These are phyloP conservation scores for Neomicropteryx cornuta DNA, from an alignment of 1,140 invertebrate species.

Conservation along the genomic window DNA sequence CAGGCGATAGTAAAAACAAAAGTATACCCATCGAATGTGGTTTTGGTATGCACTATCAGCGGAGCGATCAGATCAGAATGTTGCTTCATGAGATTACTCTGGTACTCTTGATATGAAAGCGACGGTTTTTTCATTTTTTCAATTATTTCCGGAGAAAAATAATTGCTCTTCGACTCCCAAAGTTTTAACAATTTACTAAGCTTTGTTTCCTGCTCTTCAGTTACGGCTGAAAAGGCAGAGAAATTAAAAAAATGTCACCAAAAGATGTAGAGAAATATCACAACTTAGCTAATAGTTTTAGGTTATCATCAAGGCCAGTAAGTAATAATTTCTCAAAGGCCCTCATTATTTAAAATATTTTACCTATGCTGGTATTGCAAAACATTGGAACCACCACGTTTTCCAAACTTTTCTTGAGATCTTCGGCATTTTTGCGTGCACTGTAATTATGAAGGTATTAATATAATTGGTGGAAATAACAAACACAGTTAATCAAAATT, in stretches of 20 bases:
- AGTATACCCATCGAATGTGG: conserved; percentile 60
- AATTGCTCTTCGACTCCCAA: conserved; percentile 95
- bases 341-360: conserved; percentile 42
- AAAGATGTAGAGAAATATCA: conserved; percentile 18
- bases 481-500: conserved; percentile 28
- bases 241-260: conserved; percentile 22
- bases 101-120: conserved; percentile 71
- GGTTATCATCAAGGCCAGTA: no score
- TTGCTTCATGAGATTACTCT: conserved; percentile 68
- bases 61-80: conserved; percentile 64
- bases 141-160: conserved; percentile 76
- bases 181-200: conserved; percentile 83
- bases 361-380: conserved; percentile 74
- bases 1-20: conserved; percentile 7
- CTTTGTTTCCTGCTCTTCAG: conserved; percentile 79
- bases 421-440: conserved; percentile 86
- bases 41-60: conserved; percentile 62
- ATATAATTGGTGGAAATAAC: conserved; percentile 39
- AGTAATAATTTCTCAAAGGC: no score
- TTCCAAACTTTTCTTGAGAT: conserved; percentile 85
- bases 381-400: conserved; percentile 93
- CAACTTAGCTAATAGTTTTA: conserved; percentile 33
- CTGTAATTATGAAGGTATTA: conserved; percentile 59
- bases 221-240: conserved; percentile 51
- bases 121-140: conserved; percentile 72